A percentile compares a stretch with the other conserved stretches of the same genome.
These are phyloP conservation scores for Stratiomys singularior DNA, from an alignment of 2,888 invertebrate species.

Conservation along the genomic window DNA sequence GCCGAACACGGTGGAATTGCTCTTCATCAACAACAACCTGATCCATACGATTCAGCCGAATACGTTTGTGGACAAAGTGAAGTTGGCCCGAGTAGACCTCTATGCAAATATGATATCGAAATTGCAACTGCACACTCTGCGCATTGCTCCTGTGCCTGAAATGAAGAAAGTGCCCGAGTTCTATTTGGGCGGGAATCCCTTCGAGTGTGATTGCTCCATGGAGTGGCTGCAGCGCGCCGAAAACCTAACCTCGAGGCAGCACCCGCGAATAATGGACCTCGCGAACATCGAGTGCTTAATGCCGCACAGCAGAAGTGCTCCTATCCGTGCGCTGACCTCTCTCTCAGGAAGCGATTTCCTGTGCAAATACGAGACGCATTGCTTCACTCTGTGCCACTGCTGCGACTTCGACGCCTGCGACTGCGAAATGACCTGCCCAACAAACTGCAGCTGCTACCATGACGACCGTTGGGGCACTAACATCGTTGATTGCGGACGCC, in stretches of 20 bases:
- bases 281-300: constrained; percentile 89
- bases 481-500: constrained; percentile 88
- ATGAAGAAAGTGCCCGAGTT: constrained; percentile 86
- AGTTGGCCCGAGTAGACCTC: constrained; percentile 87
- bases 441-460: constrained; percentile 93
- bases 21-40: constrained; percentile 90
- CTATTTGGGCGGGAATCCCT: constrained; percentile 92
- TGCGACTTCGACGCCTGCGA: constrained; percentile 97
- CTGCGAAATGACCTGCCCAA: constrained; percentile 96
- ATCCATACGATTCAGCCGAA: constrained; percentile 83
- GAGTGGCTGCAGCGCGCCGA: constrained; percentile 93
- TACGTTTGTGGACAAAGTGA: constrained; percentile 86
- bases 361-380: constrained; percentile 91
- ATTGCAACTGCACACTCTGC: constrained; percentile 82
- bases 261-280: constrained; percentile 88
- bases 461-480: constrained; percentile 94
- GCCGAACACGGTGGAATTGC: constrained; percentile 86
- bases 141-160: constrained; percentile 76
- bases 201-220: constrained; percentile 95
- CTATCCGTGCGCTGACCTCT: constrained; percentile 79
- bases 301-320: constrained; percentile 83
- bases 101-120: constrained; percentile 87
- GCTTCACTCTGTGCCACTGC: constrained; percentile 94
- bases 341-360: constrained; percentile 87
- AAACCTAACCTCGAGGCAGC: constrained; percentile 85